Base-by-base conservation (phyloP, 2,113 vertebrate species). In the Erinaceus europaeus region DNA sequence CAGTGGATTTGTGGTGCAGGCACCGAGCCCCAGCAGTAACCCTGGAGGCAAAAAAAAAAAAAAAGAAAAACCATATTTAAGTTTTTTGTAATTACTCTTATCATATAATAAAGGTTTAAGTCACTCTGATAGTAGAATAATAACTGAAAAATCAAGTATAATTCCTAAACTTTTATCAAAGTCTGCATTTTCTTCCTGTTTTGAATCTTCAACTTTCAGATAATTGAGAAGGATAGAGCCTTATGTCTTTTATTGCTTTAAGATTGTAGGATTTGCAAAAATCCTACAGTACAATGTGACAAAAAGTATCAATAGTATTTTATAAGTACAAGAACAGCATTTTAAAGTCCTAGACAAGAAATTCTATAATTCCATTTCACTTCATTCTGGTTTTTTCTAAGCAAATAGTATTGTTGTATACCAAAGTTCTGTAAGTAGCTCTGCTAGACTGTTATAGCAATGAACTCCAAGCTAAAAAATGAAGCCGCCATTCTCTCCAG, bases 81-180 rank as follows among this genome's bases (percentile, higher is more conserved):
- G 53, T 38, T 57, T 79, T 93, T 40, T 62, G 34, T 38, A 44
- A 88, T 78, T 52, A 29, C 48, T 75, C 14, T 86, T 57, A 40
- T 25, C 34, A 40, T 8, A 5, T 10, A 7, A 83, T 18, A 87
- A 86, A 29, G 76, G 20, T 81, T 91, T 9, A 68, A 74, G 23
- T 73, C 77, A 64, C 53, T 89, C 82, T 88, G 42, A 10, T 62
- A 15, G 42, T 64, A 50, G 32, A 65, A 40, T 4, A 64, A 13
- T 42, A 36, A 34, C 21, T 64, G 11, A n/a, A 81, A 89, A 87
- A 74, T 55, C 69, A 89, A 89, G 52, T 80, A 44, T 48, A 65
- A 53, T 67, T 36, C 62, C 42, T 42, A 42, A 82, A 21, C 79
- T 90, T 38, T 78, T 65, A 77, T 74, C 29, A 81, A 52, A 86